A percentile compares a stretch with the other conserved stretches of the same genome.
These are phyloP conservation scores for Jaculus jaculus DNA, from an alignment of 2,113 vertebrate genomes.

Conservation along the genomic window DNA sequence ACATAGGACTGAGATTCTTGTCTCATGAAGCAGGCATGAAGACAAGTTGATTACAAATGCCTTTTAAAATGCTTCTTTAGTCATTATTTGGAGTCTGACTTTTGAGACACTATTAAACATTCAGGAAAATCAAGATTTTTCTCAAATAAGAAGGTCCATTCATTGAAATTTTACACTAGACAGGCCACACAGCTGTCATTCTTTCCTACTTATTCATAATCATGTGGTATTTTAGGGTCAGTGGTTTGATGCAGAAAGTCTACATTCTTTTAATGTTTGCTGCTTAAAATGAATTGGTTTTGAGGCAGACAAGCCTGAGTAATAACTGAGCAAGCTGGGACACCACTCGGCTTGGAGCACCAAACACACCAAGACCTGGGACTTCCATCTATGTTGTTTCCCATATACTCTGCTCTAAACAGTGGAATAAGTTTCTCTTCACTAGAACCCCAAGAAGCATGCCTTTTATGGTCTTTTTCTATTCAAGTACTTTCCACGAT, in stretches of 20 bases:
- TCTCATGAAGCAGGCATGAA: not conserved
- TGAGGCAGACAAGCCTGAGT: too few relatives aligned
- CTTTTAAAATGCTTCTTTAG: not conserved
- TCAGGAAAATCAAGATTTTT: not conserved
- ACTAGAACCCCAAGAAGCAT: too few relatives aligned
- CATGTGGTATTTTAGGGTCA: constrained; percentile 19
- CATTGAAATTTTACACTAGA: not conserved
- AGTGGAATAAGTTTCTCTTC: too few relatives aligned
- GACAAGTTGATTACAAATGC: not conserved
- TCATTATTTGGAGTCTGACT: constrained; percentile 22
- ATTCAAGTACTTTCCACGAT: too few relatives aligned
- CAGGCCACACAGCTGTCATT: not conserved
- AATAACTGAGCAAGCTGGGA: too few relatives aligned
- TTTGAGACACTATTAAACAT: constrained; percentile 40
- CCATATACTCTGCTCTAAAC: too few relatives aligned
- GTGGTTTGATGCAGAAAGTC: constrained; percentile 31
- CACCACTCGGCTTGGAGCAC: too few relatives aligned
- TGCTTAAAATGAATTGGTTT: not conserved
- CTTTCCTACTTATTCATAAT: constrained; percentile 50
- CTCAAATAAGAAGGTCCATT: constrained; percentile 34
- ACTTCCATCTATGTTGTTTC: too few relatives aligned
- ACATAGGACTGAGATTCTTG: constrained; percentile 1
- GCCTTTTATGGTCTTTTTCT: too few relatives aligned
- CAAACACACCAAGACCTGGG: too few relatives aligned
- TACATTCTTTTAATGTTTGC: not conserved